Conservation (phyloP, 2,113 vertebrate genomes). For the Emydura subglobosa region DNA sequence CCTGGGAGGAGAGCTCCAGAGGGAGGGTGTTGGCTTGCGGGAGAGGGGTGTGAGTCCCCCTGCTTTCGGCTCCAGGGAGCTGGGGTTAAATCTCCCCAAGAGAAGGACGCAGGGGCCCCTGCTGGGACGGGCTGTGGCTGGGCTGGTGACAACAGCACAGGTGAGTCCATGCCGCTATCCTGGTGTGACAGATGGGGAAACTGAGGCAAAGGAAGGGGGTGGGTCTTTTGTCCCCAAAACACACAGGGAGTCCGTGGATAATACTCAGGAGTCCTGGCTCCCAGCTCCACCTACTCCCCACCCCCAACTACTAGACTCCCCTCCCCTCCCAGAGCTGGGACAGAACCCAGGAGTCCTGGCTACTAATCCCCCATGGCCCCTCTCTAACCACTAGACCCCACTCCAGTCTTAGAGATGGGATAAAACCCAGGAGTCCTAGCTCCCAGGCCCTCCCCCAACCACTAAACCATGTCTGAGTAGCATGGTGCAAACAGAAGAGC, state of each 20-base stretch:
- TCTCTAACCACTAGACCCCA: neutral
- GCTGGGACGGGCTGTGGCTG: neutral
- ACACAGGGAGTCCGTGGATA: neutral
- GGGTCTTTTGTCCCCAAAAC: neutral
- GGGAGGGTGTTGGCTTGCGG: neutral
- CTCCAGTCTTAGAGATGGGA: too few species aligned
- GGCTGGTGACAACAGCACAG: too few species aligned
- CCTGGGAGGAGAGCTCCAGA: neutral
- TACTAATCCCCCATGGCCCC: neutral
- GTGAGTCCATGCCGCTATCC: neutral
- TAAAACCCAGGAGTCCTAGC: neutral
- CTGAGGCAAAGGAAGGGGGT: neutral
- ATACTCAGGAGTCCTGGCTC: neutral
- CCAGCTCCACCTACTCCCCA: neutral
- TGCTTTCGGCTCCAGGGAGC: neutral
- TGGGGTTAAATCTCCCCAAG: neutral
- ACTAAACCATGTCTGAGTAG: too few species aligned
- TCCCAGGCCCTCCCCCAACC: neutral
- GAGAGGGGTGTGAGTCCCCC: neutral
- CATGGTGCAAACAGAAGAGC: neutral
- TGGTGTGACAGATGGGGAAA: neutral
- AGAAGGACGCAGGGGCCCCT: neutral
- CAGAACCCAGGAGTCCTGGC: neutral
- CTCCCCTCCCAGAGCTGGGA: neutral
- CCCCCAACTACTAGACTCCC: neutral